Evolutionary conservation across 2,113 vertebrate species (phyloP), one percentile per base, ranked within the genome.

Genomic region (Syrmaticus mikado): DNA sequence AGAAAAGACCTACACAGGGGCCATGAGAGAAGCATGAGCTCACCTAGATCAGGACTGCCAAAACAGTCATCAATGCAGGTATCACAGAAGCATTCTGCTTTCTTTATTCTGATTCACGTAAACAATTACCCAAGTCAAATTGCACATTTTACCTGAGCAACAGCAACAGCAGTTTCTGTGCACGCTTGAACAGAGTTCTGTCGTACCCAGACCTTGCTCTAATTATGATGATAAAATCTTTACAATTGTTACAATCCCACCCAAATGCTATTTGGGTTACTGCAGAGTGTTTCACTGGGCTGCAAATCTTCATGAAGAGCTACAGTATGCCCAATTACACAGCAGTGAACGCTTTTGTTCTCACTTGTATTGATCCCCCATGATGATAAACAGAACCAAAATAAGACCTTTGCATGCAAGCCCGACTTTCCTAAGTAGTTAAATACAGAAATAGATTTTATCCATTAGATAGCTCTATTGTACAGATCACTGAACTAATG

Each of bases 221-320:
- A 95, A 94, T 95, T 96, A 94, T 77, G 57, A 77, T 48, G 92
- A 94, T 94, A 93, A 95, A 94, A 85, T 80, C 82, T 90, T 87
- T 80, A 82, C 71, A 58, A 70, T 79, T 89, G 66, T 86, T 96
- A 58, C 41, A 89, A 90, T 93, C 62, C 90, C 66, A 87, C 70
- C 16, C 18, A 85, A 84, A 78, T 75, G 40, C 11, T 72, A 25
- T 66, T 79, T 89, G 24, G 27, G 30, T 90, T 89, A 36, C 66
- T 2, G 10, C 20, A 61, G 70, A 32, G 27, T 57, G 25, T 64
- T 92, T 65, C 43, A 24, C 27, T 57, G 16, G 20, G 52, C 62
- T 62, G 45, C 50, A 94, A 87, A 93, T 90, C 74, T 76, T 93
- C 58, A 82, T 66, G 71, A 76, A 96, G 90, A 65, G n/a, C 32